Conservation (phyloP, 2,113 vertebrate genomes). For the Thamnophis sirtalis region DNA sequence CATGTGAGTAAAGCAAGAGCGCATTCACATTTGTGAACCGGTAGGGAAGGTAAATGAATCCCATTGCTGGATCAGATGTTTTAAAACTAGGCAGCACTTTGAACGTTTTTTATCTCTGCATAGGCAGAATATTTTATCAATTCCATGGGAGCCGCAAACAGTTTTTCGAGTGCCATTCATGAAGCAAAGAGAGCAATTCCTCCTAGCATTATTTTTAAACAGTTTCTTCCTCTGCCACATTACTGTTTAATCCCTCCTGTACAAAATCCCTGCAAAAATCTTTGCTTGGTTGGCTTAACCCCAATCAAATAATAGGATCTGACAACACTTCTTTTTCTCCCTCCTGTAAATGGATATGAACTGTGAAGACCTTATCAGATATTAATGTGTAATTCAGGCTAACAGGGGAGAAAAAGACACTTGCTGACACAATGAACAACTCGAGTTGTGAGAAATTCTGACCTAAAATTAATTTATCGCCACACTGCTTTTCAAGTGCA, state of each 20-base stretch:
- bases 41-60: too few species aligned
- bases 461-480: constrained; percentile 58
- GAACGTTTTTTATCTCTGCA: not conserved
- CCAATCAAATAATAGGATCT: constrained; percentile 23
- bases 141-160: not conserved
- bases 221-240: constrained; percentile 14
- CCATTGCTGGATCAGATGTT: not conserved
- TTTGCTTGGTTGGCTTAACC: constrained; percentile 33
- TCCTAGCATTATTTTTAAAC: not conserved
- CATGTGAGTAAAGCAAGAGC: too few species aligned
- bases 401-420: constrained; percentile 37
- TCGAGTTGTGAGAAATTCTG: constrained; percentile 53
- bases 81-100: not conserved
- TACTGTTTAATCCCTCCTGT: constrained; percentile 24
- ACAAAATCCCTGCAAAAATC: constrained; percentile 7
- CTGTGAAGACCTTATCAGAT: constrained; percentile 58
- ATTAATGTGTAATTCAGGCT: constrained; percentile 52
- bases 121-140: not conserved
- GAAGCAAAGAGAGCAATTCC: not conserved
- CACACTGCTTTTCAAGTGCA: constrained; percentile 39
- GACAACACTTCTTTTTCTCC: constrained; percentile 16
- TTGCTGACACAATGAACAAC: constrained; percentile 30
- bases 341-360: constrained; percentile 33
- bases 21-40: too few species aligned
- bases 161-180: constrained; percentile 1